Base-by-base conservation (phyloP, 92 coral and sea anemone species). In the Phenganax stokvisi region DNA sequence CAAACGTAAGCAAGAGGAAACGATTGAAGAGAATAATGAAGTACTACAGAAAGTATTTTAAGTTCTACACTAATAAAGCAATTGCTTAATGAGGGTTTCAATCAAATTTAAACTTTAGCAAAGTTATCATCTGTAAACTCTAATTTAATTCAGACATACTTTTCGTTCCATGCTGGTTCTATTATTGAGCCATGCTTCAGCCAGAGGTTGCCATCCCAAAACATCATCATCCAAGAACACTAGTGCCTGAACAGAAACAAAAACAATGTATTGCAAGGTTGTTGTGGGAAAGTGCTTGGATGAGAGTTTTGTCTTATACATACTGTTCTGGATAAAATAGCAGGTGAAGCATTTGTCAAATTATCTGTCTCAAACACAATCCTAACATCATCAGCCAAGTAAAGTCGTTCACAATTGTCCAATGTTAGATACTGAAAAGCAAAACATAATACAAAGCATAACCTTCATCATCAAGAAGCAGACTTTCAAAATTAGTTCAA, bases 311-410 rank as follows among this genome's bases (percentile, higher is more conserved):
- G 29, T 10, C 52, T 9, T 53, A 3, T 9, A 86, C 98, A 85
- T 92, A 94, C 98, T 72, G 97, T 86, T 51, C 98, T 85, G 17
- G 98, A 89, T 7, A 94, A 90, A n/a, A 93, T 94, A 17, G 92
- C 87, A 31, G 98, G 98, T 10, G 98, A 94, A 6, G 98, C 97
- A 77, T 90, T 83, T 13, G 86, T 84, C 82, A 94, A 61, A 81
- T 94, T 92, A 71, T 94, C 97, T 15, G 98, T 94, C 83, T 94
- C 98, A 69, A 94, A 94, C 16, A 94, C 57, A 28, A 94, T 89
- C 77, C 91, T 92, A 47, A 94, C 91, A 58, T 94, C 85, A 57
- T 94, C 98, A 51, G 98, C 88, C 17, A 92, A 61, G 63, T 89
- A 83, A 54, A 90, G 88, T 60, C 98, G 89, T 72, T 94, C 97